These are phyloP conservation scores for Malurus cyaneus DNA, from an alignment of 2,113 vertebrate genomes.

Conservation along the genomic window DNA sequence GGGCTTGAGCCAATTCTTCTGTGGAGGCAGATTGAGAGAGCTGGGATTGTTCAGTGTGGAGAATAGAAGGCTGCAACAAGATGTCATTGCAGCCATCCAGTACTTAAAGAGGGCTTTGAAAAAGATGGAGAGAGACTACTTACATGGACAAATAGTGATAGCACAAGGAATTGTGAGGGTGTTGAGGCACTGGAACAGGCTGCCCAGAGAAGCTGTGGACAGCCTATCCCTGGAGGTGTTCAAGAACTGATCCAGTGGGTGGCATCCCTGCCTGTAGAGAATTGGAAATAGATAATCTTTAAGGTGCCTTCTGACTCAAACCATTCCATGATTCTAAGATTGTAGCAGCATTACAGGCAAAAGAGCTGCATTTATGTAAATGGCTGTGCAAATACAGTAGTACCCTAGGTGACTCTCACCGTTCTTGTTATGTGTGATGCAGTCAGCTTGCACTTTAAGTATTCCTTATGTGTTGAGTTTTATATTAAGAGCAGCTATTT, in stretches of 20 bases:
- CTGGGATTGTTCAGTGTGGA: not conserved
- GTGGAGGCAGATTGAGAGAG: not conserved
- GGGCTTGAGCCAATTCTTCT: not conserved
- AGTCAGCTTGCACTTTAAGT: conserved; percentile 27
- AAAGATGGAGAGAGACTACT: not conserved
- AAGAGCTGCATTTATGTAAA: not conserved
- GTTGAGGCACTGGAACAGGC: not conserved
- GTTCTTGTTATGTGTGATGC: not conserved
- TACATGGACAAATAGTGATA: not conserved
- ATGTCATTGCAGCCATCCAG: not conserved
- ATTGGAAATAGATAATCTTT: not conserved
- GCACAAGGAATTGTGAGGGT: not conserved
- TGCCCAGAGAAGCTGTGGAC: not conserved
- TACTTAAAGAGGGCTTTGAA: not conserved
- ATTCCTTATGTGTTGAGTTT: conserved; percentile 38
- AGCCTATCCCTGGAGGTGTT: not conserved
- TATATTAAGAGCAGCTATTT: conserved; percentile 62
- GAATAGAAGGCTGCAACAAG: not conserved
- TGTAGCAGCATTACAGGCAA: not conserved
- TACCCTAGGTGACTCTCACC: not conserved
- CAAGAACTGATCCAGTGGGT: not conserved
- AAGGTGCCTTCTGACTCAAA: not conserved
- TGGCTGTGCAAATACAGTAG: not conserved
- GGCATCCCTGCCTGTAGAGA: not conserved
- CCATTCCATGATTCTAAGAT: not conserved